Evolutionary conservation across 2,797 vertebrate genomes (phyloP), one percentile per base, ranked within the genome.

Genomic region (Pangasius sanitwongsei): DNA sequence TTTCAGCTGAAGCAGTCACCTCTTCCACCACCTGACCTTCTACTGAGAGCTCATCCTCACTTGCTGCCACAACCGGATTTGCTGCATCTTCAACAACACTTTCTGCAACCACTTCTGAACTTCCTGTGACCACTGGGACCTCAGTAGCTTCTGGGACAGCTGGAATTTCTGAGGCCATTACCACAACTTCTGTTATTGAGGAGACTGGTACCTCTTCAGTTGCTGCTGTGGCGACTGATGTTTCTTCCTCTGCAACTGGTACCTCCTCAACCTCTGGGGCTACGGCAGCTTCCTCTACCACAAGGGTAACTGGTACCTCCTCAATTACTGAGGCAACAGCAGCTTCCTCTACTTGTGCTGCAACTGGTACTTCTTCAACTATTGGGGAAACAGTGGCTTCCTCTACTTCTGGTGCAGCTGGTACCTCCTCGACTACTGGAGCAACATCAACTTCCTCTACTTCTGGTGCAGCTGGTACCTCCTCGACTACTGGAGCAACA

Each of bases 161-260:
- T 28, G 72, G 16, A 48, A 41, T 4, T 75, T 77, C 74, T 53
- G 50, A 20, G n/a, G 34, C n/a, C 18, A 28, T 75, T 48, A 75
- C 20, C 11, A 44, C 23, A 75, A 75, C 6, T 20, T 75, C 41
- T 75, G 41, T 25, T 44, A 72, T 53, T 72, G 41, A 80, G n/a
- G 50, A n/a, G 50, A 55, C 77, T 80, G 50, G 77, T 31, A 55
- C 50, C 50, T 55, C 15, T 80, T 80, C 53, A 20, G 23, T 78
- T 31, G 5, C 48, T 18, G 6, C 25, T 80, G 50, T 7, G 77
- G 28, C 50, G 55, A 31, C 50, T 20, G 50, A 31, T 31, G 28
- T 15, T 9, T 28, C 75, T 78, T 89, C 48, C 31, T 87, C 93
- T 92, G 84, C 74, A 48, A 86, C 82, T 48, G 82, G 44, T 88